Percentiles rank a stretch among this genome's conserved stretches.
phyloP scores from a whole-genome alignment of 2,888 invertebrate species.

The Drosophila parthenogenetica region DNA sequence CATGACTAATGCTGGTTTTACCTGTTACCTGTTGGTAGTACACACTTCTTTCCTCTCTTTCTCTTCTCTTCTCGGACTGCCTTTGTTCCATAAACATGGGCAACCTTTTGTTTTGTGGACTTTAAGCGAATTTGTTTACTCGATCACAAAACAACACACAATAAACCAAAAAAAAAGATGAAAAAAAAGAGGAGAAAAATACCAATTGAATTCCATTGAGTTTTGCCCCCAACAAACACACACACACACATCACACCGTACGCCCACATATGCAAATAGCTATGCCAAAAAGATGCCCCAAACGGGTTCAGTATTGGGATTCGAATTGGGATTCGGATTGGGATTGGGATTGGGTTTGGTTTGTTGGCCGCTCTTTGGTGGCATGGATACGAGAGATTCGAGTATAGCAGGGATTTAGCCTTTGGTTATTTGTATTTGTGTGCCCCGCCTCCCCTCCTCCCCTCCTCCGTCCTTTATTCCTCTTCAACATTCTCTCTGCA shows the following conservation, averaged over 20 bases:
- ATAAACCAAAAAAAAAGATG: constrained; percentile 13
- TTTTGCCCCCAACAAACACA: constrained; percentile 42
- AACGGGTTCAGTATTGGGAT: constrained; percentile 29
- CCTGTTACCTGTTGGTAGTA: constrained; percentile 57
- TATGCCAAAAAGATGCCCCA: constrained; percentile 57
- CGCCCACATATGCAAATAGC: constrained; percentile 77
- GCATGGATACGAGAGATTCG: constrained; percentile 14
- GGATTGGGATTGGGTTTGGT: constrained; percentile 33
- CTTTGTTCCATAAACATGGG: constrained; percentile 45
- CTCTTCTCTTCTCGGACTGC: constrained; percentile 4
- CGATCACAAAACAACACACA: constrained; percentile 54
- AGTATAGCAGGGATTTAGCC: constrained; percentile 56
- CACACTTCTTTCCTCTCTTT: neutral
- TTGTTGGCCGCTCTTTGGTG: constrained; percentile 18
- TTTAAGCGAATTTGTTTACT: constrained; percentile 77
- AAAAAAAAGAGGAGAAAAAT: constrained; percentile 37
- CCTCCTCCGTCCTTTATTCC: neutral
- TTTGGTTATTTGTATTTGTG: constrained; percentile 68
- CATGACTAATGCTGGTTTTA: constrained; percentile 58
- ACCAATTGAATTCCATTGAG: constrained; percentile 77
- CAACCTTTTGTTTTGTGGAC: constrained; percentile 68
- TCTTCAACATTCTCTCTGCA: neutral
- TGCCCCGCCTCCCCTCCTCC: constrained; percentile 8
- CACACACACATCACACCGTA: constrained; percentile 41
- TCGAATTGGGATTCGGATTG: constrained; percentile 26